Evolutionary conservation across 2,888 invertebrate species (phyloP).

Genomic region (Cheilosia urbana): DNA sequence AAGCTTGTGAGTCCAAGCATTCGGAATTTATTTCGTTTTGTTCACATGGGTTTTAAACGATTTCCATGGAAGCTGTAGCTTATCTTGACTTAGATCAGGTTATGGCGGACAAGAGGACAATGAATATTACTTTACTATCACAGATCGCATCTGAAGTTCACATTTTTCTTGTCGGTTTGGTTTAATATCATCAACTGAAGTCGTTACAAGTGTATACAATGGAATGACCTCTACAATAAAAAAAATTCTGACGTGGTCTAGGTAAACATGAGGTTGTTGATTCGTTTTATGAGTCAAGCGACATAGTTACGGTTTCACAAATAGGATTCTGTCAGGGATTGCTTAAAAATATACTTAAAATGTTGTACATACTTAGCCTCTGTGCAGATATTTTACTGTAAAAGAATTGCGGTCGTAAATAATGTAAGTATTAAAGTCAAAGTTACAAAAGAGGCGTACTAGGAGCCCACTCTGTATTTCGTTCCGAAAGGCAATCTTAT

Average conservation of each 20-base stretch:
- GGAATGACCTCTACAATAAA: conserved; percentile 40
- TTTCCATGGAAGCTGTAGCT: conserved; percentile 41
- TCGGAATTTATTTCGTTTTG: conserved; percentile 40
- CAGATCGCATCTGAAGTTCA: conserved; percentile 43
- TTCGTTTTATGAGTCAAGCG: not conserved
- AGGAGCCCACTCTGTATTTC: no score
- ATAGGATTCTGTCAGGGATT: conserved; percentile 40
- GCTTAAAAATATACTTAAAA: not conserved
- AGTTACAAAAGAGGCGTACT: no score
- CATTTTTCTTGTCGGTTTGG: conserved; percentile 39
- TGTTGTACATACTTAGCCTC: not conserved
- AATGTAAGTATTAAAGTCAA: no score
- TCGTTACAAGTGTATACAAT: conserved; percentile 41
- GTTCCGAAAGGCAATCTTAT: no score
- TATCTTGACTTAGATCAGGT: conserved; percentile 63
- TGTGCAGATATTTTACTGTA: no score
- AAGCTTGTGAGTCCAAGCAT: conserved; percentile 39
- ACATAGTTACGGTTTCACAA: conserved; percentile 34
- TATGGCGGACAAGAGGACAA: conserved; percentile 63
- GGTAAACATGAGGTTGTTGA: not conserved
- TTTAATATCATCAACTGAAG: conserved; percentile 30
- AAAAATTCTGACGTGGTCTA: not conserved
- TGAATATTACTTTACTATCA: conserved; percentile 66
- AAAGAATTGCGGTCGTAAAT: no score
- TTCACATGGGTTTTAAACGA: conserved; percentile 53